phyloP scores from a whole-genome alignment of 2,113 vertebrate genomes.

The Malaclemys terrapin region DNA sequence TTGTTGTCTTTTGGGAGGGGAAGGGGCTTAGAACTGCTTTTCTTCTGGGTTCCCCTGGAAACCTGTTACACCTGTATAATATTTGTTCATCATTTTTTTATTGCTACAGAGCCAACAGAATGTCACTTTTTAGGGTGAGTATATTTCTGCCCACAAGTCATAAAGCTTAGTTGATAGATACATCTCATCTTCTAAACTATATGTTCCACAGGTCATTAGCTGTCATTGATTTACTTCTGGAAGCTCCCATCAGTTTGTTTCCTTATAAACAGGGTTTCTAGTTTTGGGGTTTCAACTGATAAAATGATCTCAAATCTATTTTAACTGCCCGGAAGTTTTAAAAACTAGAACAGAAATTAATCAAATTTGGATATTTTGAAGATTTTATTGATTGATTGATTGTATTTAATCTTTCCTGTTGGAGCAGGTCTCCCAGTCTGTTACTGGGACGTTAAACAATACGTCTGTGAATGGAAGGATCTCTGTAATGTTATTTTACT shows the following conservation, averaged over 20 bases:
- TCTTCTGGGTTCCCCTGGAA: background rate
- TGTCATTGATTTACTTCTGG: background rate
- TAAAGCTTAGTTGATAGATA: background rate
- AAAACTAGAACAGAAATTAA: background rate
- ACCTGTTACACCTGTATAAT: background rate
- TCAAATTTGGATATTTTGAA: background rate
- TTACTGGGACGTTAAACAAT: background rate
- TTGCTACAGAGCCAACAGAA: background rate
- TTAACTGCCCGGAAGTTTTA: background rate
- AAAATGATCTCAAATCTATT: background rate
- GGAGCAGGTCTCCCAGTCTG: background rate
- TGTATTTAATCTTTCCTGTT: background rate
- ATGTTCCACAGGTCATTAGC: background rate
- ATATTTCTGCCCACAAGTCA: background rate
- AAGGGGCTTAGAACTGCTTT: background rate
- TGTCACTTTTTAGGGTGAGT: background rate
- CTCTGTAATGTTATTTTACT: background rate
- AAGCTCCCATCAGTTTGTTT: background rate
- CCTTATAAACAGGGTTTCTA: background rate
- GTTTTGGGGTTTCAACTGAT: background rate
- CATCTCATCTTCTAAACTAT: background rate
- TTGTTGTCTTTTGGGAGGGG: background rate
- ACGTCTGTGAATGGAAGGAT: background rate
- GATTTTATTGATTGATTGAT: background rate
- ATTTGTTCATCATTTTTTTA: background rate